Base-by-base conservation (phyloP, 2,113 vertebrate genomes). In the Semnornis frantzii region DNA sequence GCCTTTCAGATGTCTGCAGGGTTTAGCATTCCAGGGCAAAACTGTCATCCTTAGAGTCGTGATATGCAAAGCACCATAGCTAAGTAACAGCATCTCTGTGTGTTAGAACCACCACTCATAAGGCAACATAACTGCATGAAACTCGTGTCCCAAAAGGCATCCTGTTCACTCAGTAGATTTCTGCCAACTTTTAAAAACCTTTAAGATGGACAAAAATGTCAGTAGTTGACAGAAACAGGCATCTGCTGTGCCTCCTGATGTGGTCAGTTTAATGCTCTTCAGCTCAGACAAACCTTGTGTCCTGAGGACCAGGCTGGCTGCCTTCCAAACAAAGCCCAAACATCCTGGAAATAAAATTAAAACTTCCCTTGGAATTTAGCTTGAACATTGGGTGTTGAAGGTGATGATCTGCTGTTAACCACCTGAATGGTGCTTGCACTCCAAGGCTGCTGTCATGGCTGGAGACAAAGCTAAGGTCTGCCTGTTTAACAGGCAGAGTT, bases 281-380 rank as follows among this genome's bases (percentile, higher is more conserved):
- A 65, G 44, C 60, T 87, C 59, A 71, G 10, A 3, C 34, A 92
- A 91, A 62, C 48, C 34, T 37, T 9, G 7, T 69, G 66, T 70
- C 34, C 85, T 85, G 34, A 73, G 52, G 44, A 89, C 30, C 52
- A 59, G 65, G 3, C 65, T 87, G 82, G 72, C 44, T 28, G 48
- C 48, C 60, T 90, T 87, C 85, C 92, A 94, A 33, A 63, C 50
- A 24, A 44, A 44, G 10, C 42, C 42, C 93, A 90, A 95, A 62
- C 60, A 74, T 85, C 79, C 85, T 65, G 73, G 89, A 60, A 89
- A 85, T 25, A 59, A 70, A 94, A 60, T 7, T 20, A 94, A 54
- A 2, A 0, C 31, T 92, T 92, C 65, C 48, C 65, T 83, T 85
- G 79, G 78, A 72, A 69, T 78, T 85, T 10, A 75, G 70, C 69